A percentile compares a stretch with the other conserved stretches of the same genome.
Evolutionary conservation across 2,797 vertebrate species (phyloP).

Genomic region (Acestrorhynchus altus): DNA sequence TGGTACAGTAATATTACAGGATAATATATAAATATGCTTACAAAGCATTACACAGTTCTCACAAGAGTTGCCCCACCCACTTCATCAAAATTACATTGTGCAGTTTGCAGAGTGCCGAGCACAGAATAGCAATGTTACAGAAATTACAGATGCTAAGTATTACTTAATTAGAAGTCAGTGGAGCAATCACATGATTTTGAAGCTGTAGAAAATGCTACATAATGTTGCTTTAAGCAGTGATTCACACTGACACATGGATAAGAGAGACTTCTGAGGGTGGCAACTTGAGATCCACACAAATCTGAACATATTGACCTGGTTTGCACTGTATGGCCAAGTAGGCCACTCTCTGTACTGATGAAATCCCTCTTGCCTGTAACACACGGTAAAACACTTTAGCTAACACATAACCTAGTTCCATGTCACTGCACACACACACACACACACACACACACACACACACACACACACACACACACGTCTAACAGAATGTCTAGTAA

Average conservation of each 20-base stretch:
- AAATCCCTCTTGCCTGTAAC: background rate
- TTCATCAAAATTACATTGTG: too few relatives aligned
- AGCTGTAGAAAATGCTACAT: too few relatives aligned
- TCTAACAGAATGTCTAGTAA: constrained; percentile 1
- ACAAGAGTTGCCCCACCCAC: too few relatives aligned
- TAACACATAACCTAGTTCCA: constrained; percentile 11
- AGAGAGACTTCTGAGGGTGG: background rate
- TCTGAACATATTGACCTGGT: constrained; percentile 23
- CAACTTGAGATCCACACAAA: constrained; percentile 5
- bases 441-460: constrained; percentile 51
- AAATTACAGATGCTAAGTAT: too few relatives aligned
- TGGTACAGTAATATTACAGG: too few relatives aligned
- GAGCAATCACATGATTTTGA: too few relatives aligned
- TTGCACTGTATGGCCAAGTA: constrained; percentile 15
- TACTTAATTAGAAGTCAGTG: too few relatives aligned
- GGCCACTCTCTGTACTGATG: background rate
- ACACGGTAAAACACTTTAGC: constrained; percentile 15
- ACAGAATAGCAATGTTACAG: too few relatives aligned
- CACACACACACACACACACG: constrained; percentile 63
- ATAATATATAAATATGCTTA: too few relatives aligned
- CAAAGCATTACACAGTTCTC: too few relatives aligned
- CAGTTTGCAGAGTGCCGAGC: too few relatives aligned
- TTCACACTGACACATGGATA: constrained; percentile 16
- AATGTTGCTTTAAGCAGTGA: background rate
- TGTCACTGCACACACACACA: constrained; percentile 54